phyloP scores from a whole-genome alignment of 2,888 invertebrate species.

The Aleiodes alternator region DNA sequence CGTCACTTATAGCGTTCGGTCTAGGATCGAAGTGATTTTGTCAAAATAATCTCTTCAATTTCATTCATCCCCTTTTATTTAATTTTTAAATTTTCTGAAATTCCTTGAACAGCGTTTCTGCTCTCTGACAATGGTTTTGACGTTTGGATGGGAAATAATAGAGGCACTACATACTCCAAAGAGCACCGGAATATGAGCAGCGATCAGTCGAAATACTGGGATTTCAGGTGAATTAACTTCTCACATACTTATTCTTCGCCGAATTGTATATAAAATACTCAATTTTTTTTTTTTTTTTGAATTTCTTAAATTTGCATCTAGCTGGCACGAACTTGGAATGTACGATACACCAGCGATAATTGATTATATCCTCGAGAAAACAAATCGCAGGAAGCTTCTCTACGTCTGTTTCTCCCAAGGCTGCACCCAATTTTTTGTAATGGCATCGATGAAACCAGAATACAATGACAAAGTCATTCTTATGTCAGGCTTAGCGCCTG shows the following conservation, averaged over 20 bases:
- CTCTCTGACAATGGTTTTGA: constrained; percentile 74
- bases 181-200: constrained; percentile 74
- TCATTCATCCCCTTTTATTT: not conserved
- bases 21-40: no score
- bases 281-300: no score
- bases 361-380: constrained; percentile 75
- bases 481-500: constrained; percentile 70
- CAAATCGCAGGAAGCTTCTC: constrained; percentile 72
- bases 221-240: constrained; percentile 67
- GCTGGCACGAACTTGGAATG: constrained; percentile 75
- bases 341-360: constrained; percentile 79
- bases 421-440: constrained; percentile 74
- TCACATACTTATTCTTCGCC: no score
- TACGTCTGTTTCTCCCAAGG: constrained; percentile 80
- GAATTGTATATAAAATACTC: no score
- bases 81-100: not conserved
- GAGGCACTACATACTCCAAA: constrained; percentile 78
- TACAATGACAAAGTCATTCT: constrained; percentile 70
- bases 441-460: constrained; percentile 68
- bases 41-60: no score
- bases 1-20: no score
- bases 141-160: constrained; percentile 79
- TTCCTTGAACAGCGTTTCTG: constrained; percentile 66
- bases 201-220: constrained; percentile 70
- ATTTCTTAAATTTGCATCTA: constrained; percentile 41